Percentiles rank a stretch among this genome's conserved stretches.
Conservation (phyloP, 2,888 invertebrate species). For the Hirudinaria manillensis region DNA sequence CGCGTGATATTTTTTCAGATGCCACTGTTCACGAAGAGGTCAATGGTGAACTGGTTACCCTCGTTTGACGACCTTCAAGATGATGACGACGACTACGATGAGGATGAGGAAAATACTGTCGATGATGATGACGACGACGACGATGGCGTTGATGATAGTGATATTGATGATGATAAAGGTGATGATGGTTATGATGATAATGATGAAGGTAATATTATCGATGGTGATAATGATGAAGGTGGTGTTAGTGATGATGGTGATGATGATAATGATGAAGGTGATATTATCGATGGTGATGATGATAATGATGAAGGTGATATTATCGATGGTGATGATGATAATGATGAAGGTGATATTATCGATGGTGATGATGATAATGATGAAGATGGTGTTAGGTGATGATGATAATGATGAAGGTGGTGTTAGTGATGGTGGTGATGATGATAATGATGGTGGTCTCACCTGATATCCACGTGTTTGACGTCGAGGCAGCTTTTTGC, state of each 20-base stretch:
- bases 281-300: conserved; percentile 1
- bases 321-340: background rate
- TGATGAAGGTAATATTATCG: background rate
- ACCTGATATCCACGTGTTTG: too few species aligned
- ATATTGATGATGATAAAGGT: background rate
- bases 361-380: background rate
- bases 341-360: too few species aligned
- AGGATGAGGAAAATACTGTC: background rate
- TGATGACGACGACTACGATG: background rate
- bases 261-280: too few species aligned
- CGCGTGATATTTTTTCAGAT: background rate
- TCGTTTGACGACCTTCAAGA: background rate
- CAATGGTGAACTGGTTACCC: background rate
- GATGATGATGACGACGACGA: background rate
- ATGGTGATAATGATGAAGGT: too few species aligned
- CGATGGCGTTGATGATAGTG: background rate
- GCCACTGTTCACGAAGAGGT: background rate
- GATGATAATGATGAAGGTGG: background rate
- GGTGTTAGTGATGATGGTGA: too few species aligned
- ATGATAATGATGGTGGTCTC: too few species aligned
- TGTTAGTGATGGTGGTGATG: background rate
- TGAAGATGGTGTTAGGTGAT: background rate
- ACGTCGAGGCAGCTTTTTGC: too few species aligned
- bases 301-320: background rate
- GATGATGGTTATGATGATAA: background rate